Base-by-base conservation (phyloP, 2,888 invertebrate species). In the Dendrolimus houi region DNA sequence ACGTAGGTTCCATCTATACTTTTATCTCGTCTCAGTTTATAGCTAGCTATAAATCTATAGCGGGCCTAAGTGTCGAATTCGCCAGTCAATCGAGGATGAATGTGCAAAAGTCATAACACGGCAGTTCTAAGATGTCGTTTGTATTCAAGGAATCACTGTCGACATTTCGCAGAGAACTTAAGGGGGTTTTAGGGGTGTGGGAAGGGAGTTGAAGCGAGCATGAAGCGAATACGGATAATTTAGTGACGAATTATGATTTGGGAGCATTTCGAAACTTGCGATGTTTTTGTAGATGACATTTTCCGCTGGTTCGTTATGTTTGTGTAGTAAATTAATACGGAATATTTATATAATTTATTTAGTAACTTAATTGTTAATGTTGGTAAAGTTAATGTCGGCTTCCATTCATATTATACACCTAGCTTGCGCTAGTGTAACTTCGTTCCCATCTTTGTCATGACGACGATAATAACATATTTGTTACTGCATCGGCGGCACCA, bases 141-240 rank as follows among this genome's bases (percentile, higher is more conserved):
- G 90, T 91, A 91, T 91, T 91, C 91, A 86, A 82, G 84, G 87
- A 90, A 89, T 90, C 90, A 88, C 84, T 83, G 87, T 83, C 89
- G 89, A 91, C 91, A 91, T 91, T 89, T 90, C 86, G 80, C 87
- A 86, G 77, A 75, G 81, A 87, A 83, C 76, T 86, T 82, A 75
- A 68, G 74, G 61, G 72, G 74, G 74, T 73, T 68, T 64, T 61
- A 53, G 67, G 67, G 66, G 66, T 66, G 60, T 63, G 64, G 62
- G 63, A 69, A 73, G 74, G 80, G 83, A 72, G 83, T 74, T 77
- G 82, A 83, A 79, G 80, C 80, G 75, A 75, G 75, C 81, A 79
- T 79, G 85, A 81, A 83, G 75, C 79, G 81, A 79, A 71, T 71
- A 71, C 73, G 81, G 80, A 83, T 87, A 86, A 87, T 87, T 88